Evolutionary conservation across 2,888 invertebrate genomes (phyloP), one percentile per base, ranked within the genome.

Genomic region (Philonicus albiceps): DNA sequence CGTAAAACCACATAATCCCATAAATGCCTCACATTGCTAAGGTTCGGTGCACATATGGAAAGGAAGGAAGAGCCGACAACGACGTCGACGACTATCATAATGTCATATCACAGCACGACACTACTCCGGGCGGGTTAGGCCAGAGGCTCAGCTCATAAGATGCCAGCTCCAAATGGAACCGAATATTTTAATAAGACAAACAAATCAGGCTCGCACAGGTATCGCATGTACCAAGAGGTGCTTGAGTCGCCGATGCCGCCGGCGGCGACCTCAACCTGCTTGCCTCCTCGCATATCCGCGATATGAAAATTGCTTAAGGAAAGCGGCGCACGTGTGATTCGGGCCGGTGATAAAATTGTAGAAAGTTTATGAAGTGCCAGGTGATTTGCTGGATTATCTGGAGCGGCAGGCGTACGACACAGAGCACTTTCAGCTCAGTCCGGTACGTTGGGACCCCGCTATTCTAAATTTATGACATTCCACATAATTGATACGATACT

Each of bases 61-160:
- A 73, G 43, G 40, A 73, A 73, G 43, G 43, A 49, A 84, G 74
- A 49, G 37, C 64, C 64, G 64, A 64, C 64, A 64, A 64, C 64
- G 64, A 64, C 64, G 11, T 64, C 37, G 84, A 83, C 86, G 64
- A 86, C 85, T 88, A 88, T 88, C 88, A 88, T 88, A 88, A 88
- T 88, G 88, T 88, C 88, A 88, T 72, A 88, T 88, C 88, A 83
- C 80, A 85, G 88, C 88, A 88, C 88, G 88, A 88, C 87, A 87
- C 31, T 73, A 34, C 72, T 72, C 30, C 73, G 43, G 27, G 37
- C 19, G 73, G 73, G 73, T 73, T 73, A 73, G 72, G 73, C 43
- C 27, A 86, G 49, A 64, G 73, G 83, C 78, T 27, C 64, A 64
- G 64, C 64, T 11, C 55, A 55, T 8, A 22, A 85, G 27, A 72